Evolutionary conservation across 1,140 invertebrate species (phyloP).

Genomic region (Diprion similis): DNA sequence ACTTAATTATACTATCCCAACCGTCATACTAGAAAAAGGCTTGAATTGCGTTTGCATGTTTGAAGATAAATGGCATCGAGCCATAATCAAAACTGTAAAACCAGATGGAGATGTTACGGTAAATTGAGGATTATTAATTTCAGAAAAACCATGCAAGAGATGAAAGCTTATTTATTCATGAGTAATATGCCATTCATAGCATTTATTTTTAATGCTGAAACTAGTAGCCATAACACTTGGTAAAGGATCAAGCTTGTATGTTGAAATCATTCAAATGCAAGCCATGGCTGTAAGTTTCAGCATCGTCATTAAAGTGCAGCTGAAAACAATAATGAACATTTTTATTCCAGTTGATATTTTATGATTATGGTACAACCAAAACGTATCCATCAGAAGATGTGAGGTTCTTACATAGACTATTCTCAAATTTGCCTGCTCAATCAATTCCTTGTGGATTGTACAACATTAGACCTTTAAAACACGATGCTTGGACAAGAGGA

Average conservation of each 20-base stretch:
- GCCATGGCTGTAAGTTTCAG: not conserved
- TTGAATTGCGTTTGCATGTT: constrained; percentile 51
- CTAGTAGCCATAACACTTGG: too few species aligned
- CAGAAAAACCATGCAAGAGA: constrained; percentile 20
- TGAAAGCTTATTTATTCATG: constrained; percentile 9
- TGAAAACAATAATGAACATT: not conserved
- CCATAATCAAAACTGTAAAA: constrained; percentile 43
- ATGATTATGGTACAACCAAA: constrained; percentile 54
- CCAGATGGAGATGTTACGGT: constrained; percentile 41
- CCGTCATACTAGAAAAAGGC: constrained; percentile 43
- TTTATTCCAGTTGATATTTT: constrained; percentile 49
- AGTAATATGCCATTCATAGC: not conserved
- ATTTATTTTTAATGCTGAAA: too few species aligned
- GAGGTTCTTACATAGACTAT: constrained; percentile 45
- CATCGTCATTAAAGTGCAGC: not conserved
- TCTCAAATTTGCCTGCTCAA: constrained; percentile 46
- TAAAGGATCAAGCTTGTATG: not conserved
- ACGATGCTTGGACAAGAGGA: constrained; percentile 35
- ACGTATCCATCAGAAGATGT: constrained; percentile 37
- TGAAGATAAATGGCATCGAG: constrained; percentile 50
- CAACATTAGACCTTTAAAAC: constrained; percentile 39
- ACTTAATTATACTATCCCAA: constrained; percentile 41
- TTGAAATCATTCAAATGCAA: constrained; percentile 17
- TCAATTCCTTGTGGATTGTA: constrained; percentile 53
- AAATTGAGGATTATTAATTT: constrained; percentile 12